Conservation (phyloP, 2,888 invertebrate species). For the Prostheceraeus crozeri region DNA sequence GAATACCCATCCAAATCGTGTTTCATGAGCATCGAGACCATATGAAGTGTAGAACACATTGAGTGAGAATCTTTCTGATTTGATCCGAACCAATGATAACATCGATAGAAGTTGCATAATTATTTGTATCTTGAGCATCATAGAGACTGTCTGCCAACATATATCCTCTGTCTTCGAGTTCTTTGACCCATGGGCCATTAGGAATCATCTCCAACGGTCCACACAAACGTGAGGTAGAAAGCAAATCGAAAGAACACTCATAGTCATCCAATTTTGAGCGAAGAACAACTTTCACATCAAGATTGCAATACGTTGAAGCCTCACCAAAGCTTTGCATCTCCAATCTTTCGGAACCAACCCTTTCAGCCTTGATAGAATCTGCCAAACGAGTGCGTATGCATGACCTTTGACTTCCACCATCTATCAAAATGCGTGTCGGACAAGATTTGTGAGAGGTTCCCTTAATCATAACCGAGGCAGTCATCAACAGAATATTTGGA, state of each 20-base stretch:
- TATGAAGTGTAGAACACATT: too few relatives aligned
- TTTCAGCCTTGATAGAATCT: background rate
- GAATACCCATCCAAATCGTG: background rate
- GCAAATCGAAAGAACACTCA: background rate
- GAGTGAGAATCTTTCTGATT: too few relatives aligned
- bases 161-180: background rate
- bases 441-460: background rate
- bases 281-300: background rate
- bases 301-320: background rate
- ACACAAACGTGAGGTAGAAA: conserved; percentile 6
- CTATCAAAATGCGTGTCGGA: conserved; percentile 3
- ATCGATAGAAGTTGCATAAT: too few relatives aligned
- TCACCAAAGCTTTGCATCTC: conserved; percentile 10
- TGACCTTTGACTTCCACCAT: conserved; percentile 8
- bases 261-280: background rate
- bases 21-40: conserved; percentile 2
- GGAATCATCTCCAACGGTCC: conserved; percentile 7
- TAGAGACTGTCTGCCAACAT: background rate
- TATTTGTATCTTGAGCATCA: too few relatives aligned
- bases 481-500: conserved; percentile 5
- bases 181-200: background rate
- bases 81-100: too few relatives aligned
- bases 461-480: background rate
- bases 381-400: background rate
- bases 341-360: background rate